Base-by-base conservation (phyloP, 2,113 vertebrate species). In the Marcusenius ussheri region DNA sequence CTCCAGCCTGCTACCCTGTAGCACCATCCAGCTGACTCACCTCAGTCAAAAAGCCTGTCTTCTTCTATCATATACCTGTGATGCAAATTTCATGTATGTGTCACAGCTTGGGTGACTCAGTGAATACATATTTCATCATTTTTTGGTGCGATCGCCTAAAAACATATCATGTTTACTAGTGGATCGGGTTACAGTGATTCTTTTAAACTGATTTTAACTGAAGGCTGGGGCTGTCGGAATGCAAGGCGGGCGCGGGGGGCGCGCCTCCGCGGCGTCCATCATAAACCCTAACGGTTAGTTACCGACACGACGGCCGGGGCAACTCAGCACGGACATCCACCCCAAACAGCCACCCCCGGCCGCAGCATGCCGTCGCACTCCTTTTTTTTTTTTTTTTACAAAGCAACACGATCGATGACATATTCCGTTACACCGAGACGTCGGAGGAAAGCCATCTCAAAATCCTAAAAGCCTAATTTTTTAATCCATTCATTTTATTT, bases 271-370 rank as follows among this genome's bases (percentile, higher is more conserved):
- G 74, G 74, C 74, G 70, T 39, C 35, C 74, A 80, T 80, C 35
- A 80, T 80, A 80, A 80, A 39, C 19, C 45, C 21, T 84, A 88
- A 88, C 11, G 87, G 87, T 88, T 66, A 85, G 88, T 88, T 24
- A 77, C 46, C 62, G 90, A 90, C 87, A 70, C 58, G 53, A 84
- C 56, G 77, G 90, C 53, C 74, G 90, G 83, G 83, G 74, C 58
- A 90, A 19, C 84, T 31, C 24, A 83, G 11, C 49, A 90, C 49
- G 42, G 51, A 83, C 49, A 77, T 9, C 13, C 35, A 19, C 74
- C 74, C 13, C 35, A 88, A 90, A 62, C 50, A 19, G 74, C 58
- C 19, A 15, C 13, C 74, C 74, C 74, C 35, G 13, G 35, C 74
- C 31, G 35, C 74, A 21, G n/a, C 35, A 90, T 80, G 70, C 88